Base-by-base conservation (phyloP, 2,888 invertebrate genomes). In the Carcina quercana region DNA sequence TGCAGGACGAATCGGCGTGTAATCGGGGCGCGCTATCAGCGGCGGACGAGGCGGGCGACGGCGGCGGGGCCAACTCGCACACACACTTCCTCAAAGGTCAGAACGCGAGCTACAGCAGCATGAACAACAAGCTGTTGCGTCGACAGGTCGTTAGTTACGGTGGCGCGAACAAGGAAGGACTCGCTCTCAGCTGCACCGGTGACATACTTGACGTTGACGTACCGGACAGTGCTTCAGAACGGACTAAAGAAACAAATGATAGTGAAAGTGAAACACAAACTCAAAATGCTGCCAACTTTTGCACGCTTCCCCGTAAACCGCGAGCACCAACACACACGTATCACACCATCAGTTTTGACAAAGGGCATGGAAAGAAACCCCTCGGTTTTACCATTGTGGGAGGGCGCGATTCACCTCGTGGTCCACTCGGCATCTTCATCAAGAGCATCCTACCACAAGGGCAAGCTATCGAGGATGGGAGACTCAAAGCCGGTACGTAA, bases 321-420 rank as follows among this genome's bases (percentile, higher is more conserved):
- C 80, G 89, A 40, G 90, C 88, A 13, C 87, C 89, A 0, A 84
- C 89, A 19, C 90, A 90, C 46, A 88, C 89, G 1, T 90, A 91
- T 51, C 88, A 90, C 45, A 92, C 91, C 0, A 88, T 92, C 11
- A 88, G 90, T 5, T 88, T 91, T 55, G 90, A 92, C 60, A 95
- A 95, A 59, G 94, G 94, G 1, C 88, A 88, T 5, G 92, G 93
- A 2, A 92, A 91, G 61, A 94, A 93, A 70, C 91, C 92, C 1
- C 85, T 95, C 17, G 95, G 95, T n/a, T 95, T 95, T 64, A 94
- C 94, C 7, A 94, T 95, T 47, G 95, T 95, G 2, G 95, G 95
- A 24, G 95, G 95, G 27, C 86, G 91, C 36, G 95, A 95, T 64
- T 93, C 94, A 19, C 92, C 93, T 2, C 89, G 92, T 62, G 94